A percentile compares a stretch with the other conserved stretches of the same genome.
Conservation (phyloP, 30 jellyfish, hydroid and myxozoan genomes). For the Pelagia noctiluca region DNA sequence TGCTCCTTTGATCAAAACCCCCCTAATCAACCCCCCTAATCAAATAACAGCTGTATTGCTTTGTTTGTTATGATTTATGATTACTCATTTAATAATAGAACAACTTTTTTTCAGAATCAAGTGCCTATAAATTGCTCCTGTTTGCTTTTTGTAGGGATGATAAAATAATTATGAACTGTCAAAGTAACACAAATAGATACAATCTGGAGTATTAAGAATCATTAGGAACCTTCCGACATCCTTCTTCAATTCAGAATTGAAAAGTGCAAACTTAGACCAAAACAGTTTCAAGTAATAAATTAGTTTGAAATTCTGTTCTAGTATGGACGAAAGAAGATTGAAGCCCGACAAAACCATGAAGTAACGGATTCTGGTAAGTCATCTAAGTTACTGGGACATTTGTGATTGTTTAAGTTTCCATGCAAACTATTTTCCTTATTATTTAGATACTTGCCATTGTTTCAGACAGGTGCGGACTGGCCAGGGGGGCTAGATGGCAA, state of each 20-base stretch:
- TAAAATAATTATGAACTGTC: not conserved
- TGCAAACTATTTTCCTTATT: not conserved
- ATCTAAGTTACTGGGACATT: no score
- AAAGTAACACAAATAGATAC: no score
- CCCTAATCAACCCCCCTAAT: no score
- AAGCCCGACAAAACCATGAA: conserved; percentile 51
- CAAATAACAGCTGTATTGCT: no score
- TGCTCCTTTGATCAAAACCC: no score
- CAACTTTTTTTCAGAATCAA: no score
- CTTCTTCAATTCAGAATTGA: not conserved
- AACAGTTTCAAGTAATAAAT: not conserved
- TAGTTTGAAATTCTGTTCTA: conserved; percentile 1
- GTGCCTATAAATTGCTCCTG: no score
- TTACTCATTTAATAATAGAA: no score
- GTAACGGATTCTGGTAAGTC: conserved; percentile 74
- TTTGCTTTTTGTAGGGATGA: not conserved
- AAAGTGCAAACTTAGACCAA: not conserved
- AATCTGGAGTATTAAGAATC: not conserved
- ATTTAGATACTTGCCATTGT: no score
- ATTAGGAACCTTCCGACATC: not conserved
- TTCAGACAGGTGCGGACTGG: not conserved
- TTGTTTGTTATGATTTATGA: no score
- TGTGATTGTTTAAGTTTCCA: not conserved
- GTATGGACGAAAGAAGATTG: conserved; percentile 77
- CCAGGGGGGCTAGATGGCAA: not conserved